Conservation (phyloP, 2,113 vertebrate species). For the Salminus brasiliensis region DNA sequence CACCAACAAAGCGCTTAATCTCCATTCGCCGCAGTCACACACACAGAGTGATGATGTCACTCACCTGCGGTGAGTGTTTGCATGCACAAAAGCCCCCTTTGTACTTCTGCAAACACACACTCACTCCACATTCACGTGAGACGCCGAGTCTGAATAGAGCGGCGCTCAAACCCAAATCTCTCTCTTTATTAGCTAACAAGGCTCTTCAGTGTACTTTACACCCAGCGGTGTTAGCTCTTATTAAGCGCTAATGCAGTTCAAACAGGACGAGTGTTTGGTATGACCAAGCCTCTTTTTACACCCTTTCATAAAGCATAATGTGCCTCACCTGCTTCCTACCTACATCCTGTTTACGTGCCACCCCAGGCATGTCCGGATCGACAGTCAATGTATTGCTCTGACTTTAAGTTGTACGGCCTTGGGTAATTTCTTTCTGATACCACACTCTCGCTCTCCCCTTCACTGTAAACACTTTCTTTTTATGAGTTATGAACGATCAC, state of each 20-base stretch:
- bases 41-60: constrained; percentile 67
- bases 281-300: background rate
- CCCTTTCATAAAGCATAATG: background rate
- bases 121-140: background rate
- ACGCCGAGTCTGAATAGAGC: background rate
- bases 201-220: constrained; percentile 1
- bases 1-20: constrained; percentile 52
- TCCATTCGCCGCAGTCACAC: constrained; percentile 50
- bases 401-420: too few relatives aligned
- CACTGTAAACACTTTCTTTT: background rate
- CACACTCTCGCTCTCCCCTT: too few relatives aligned
- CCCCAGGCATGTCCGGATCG: background rate
- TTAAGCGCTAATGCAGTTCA: background rate
- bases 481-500: too few relatives aligned
- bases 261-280: background rate
- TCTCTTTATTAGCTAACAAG: constrained; percentile 13
- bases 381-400: too few relatives aligned
- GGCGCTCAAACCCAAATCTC: background rate
- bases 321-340: background rate
- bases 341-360: background rate
- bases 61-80: constrained; percentile 60
- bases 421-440: too few relatives aligned
- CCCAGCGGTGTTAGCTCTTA: background rate
- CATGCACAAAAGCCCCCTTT: constrained; percentile 68
- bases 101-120: constrained; percentile 61